These are phyloP conservation scores for Pyralis farinalis DNA, from an alignment of 2,888 invertebrate genomes.

Conservation along the genomic window DNA sequence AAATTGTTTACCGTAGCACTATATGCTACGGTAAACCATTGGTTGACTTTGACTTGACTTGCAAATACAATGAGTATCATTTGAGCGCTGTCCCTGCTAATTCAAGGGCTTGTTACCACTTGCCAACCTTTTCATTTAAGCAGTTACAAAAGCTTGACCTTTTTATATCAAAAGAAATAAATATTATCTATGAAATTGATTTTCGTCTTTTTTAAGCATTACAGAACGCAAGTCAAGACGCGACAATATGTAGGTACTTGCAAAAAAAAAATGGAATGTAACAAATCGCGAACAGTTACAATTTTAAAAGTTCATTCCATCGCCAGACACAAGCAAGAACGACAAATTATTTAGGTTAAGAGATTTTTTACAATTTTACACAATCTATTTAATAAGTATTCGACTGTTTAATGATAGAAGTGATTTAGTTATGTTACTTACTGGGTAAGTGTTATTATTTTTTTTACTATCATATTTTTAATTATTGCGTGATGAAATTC, in stretches of 20 bases:
- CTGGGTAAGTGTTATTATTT: conserved; percentile 47
- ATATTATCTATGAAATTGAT: too few relatives aligned
- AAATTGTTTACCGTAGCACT: too few relatives aligned
- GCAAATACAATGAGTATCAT: too few relatives aligned
- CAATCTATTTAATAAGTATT: conserved; percentile 20
- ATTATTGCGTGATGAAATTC: too few relatives aligned
- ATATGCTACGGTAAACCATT: too few relatives aligned
- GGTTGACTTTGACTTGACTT: too few relatives aligned
- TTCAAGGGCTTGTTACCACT: too few relatives aligned
- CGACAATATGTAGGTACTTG: background rate
- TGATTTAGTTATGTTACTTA: conserved; percentile 46
- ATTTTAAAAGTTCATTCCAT: conserved; percentile 54
- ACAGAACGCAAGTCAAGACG: background rate
- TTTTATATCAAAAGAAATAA: too few relatives aligned
- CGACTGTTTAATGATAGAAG: background rate
- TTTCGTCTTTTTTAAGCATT: background rate
- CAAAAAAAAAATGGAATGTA: background rate
- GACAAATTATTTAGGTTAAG: conserved; percentile 29
- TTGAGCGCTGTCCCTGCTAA: too few relatives aligned
- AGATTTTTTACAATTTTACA: conserved; percentile 35
- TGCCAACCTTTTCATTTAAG: too few relatives aligned
- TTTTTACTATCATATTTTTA: background rate
- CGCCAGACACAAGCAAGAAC: conserved; percentile 47
- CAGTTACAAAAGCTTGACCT: too few relatives aligned
- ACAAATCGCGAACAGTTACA: conserved; percentile 26